phyloP scores from a whole-genome alignment of 2,888 invertebrate genomes.

The Ophraella communa region DNA sequence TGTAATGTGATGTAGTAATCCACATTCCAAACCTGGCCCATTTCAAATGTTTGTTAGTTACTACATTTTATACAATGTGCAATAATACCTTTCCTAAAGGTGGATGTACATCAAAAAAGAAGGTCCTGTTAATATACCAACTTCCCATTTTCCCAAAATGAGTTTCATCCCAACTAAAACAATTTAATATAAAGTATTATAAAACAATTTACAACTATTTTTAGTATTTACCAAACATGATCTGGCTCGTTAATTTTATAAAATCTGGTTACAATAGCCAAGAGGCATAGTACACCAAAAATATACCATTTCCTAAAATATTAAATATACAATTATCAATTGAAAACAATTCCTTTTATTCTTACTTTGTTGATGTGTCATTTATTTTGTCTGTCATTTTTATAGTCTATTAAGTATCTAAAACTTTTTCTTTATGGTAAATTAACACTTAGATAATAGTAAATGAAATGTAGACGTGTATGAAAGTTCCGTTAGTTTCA shows the following conservation, averaged over 20 bases:
- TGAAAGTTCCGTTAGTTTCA: conserved; percentile 2
- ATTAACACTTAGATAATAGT: not conserved
- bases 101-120: conserved; percentile 98
- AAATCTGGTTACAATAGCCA: conserved; percentile 79
- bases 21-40: too few species aligned
- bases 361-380: conserved; percentile 12
- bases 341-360: not conserved
- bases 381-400: conserved; percentile 7
- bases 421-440: not conserved
- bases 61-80: not conserved
- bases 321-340: not conserved
- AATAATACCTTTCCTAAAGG: conserved; percentile 86
- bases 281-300: conserved; percentile 69
- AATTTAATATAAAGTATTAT: conserved; percentile 40
- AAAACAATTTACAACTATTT: conserved; percentile 3
- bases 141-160: conserved; percentile 99
- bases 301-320: conserved; percentile 67
- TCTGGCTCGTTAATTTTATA: conserved; percentile 90
- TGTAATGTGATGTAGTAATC: too few species aligned
- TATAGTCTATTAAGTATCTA: not conserved
- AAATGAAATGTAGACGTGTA: conserved; percentile 1
- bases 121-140: conserved; percentile 97
- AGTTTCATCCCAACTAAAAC: conserved; percentile 93
- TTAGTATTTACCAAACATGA: conserved; percentile 84
- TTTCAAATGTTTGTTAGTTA: too few species aligned